Base-by-base conservation (phyloP, 2,797 vertebrate species). In the Alfaro cultratus region DNA sequence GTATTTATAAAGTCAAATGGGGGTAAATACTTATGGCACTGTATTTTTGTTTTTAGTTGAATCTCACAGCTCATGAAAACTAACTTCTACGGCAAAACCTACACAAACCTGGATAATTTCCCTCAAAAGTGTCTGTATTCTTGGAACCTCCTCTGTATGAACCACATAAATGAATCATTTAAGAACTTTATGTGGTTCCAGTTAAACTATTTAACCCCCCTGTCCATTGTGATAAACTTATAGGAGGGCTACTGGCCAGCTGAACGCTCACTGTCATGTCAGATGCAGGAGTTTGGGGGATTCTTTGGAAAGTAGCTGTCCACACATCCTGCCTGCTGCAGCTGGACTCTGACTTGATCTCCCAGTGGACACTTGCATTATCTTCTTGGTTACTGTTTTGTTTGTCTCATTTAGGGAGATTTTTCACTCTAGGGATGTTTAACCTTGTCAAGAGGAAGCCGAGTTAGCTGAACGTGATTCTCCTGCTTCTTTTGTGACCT, bases 281-380 rank as follows among this genome's bases (percentile, higher is more conserved):
- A 1, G 55, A 6, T 71, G 79, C 78, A 75, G 39, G 81, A 82
- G 82, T 88, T 77, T 2, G 78, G 87, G 87, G 86, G 84, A 89
- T 91, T 91, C 86, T 81, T 82, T 74, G 82, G 87, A 74, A 71
- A 91, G 84, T 76, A 78, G 76, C 78, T 87, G 85, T 73, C 60
- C 85, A 64, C 55, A 36, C 62, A 53, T 89, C 83, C 80, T 43
- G 76, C 41, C 76, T 51, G 64, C 87, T 60, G 83, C 91, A 91
- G 91, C 91, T 94, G 92, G 75, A 89, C 77, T 57, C 79, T 84
- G 80, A 89, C 91, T 93, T 88, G 72, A 79, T 46, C 71, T 91
- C 91, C 88, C 79, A 11, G 74, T 60, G 62, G 86, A 90, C 83
- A 4, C 60, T 77, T 62, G 23, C 47, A 76, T 62, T n/a, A 67